Evolutionary conservation across 2,888 invertebrate species (phyloP).

Genomic region (Micoletzkya japonica): DNA sequence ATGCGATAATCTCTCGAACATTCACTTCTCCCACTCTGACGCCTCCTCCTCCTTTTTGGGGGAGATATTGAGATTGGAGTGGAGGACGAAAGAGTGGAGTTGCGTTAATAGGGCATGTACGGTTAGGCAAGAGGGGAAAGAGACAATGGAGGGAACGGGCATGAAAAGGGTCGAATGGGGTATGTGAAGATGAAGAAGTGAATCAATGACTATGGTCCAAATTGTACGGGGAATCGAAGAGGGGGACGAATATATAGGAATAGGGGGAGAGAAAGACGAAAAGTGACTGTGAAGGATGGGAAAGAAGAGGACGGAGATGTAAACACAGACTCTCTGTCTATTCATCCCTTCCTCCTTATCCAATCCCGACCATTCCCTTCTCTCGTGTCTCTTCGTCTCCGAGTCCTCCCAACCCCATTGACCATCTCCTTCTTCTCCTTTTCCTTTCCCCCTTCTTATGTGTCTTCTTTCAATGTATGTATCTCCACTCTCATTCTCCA

Average conservation of each 20-base stretch:
- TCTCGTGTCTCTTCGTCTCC: background rate
- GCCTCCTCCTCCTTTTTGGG: too few relatives aligned
- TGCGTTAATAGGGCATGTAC: too few relatives aligned
- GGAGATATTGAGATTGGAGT: too few relatives aligned
- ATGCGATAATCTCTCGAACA: too few relatives aligned
- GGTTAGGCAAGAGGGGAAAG: too few relatives aligned
- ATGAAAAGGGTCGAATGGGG: background rate
- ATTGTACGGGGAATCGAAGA: background rate
- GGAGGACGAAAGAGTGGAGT: too few relatives aligned
- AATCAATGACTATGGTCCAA: background rate
- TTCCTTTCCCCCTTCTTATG: background rate
- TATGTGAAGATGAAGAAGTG: background rate
- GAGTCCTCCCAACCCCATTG: background rate
- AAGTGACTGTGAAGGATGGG: background rate
- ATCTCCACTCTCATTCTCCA: background rate
- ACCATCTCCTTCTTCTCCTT: background rate
- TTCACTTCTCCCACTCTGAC: too few relatives aligned
- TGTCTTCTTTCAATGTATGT: background rate
- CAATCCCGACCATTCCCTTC: conserved; percentile 12
- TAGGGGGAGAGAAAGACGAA: background rate
- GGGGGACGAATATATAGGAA: background rate
- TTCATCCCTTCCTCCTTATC: background rate
- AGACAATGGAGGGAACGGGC: background rate
- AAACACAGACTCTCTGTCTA: background rate
- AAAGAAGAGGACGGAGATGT: background rate